Evolutionary conservation across 35 echinoderm and acorn worm genomes (phyloP).

Genomic region (Amphiura filiformis): DNA sequence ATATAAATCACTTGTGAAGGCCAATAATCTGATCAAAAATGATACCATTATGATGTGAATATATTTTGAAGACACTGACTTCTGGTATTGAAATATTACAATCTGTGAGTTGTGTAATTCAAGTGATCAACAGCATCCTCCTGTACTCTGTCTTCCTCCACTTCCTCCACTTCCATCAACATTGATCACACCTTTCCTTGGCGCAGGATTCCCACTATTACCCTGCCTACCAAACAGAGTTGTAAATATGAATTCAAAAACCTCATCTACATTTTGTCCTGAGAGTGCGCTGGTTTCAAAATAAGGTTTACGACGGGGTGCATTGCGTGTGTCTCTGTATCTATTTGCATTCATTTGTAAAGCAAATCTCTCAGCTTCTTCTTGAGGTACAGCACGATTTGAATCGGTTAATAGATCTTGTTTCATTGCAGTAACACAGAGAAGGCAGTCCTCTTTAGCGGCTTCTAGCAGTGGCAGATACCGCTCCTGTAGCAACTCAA

Average conservation of each 20-base stretch:
- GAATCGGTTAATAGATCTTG: slow-evolving; percentile 43
- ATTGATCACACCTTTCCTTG: slow-evolving; percentile 1
- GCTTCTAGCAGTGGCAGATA: slow-evolving; percentile 83
- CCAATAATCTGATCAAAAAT: too few species aligned
- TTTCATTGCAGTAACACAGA: slow-evolving; percentile 80
- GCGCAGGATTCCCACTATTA: not conserved
- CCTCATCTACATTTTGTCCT: slow-evolving; percentile 80
- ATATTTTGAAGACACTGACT: too few species aligned
- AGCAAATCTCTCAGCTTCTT: slow-evolving; percentile 74
- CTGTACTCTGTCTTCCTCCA: not conserved
- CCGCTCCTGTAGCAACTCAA: slow-evolving; percentile 79
- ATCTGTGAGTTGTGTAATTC: too few species aligned
- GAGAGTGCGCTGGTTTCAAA: slow-evolving; percentile 89
- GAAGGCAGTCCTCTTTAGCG: slow-evolving; percentile 86
- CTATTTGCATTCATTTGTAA: slow-evolving; percentile 53
- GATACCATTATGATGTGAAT: too few species aligned
- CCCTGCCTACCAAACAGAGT: slow-evolving; percentile 31
- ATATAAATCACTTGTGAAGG: too few species aligned
- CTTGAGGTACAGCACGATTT: slow-evolving; percentile 24
- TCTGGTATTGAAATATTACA: too few species aligned
- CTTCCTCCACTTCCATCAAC: not conserved
- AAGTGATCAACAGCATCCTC: not conserved
- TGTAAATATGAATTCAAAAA: slow-evolving; percentile 93
- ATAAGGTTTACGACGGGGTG: slow-evolving; percentile 44
- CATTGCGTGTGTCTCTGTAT: slow-evolving; percentile 22